These are phyloP conservation scores for Ptychochromis oligacanthus DNA, from an alignment of 2,113 vertebrate species.

Conservation along the genomic window DNA sequence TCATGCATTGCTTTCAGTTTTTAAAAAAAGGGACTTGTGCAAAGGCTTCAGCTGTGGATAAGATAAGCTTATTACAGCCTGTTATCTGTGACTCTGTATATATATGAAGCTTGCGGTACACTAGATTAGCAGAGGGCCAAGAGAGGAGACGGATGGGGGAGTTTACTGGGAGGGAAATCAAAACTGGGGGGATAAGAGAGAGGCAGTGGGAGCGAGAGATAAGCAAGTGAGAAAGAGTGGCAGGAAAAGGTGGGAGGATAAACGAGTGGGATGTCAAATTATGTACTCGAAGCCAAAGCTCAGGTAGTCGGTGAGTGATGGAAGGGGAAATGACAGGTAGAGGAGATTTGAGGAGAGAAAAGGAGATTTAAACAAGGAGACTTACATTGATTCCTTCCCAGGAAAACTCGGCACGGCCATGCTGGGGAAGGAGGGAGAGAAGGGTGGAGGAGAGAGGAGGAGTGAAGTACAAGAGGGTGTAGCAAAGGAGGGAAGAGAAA, in stretches of 20 bases:
- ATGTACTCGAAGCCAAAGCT: constrained; percentile 24
- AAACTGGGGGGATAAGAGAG: constrained; percentile 10
- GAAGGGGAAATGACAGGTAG: background rate
- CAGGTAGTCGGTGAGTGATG: constrained; percentile 34
- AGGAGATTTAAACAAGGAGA: constrained; percentile 63
- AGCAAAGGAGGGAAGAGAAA: constrained; percentile 14
- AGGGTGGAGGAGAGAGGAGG: background rate
- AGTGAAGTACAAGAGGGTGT: background rate
- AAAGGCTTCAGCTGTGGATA: constrained; percentile 27
- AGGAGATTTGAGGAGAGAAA: background rate
- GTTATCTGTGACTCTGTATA: constrained; percentile 56
- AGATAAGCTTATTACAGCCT: constrained; percentile 64
- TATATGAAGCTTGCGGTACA: constrained; percentile 44
- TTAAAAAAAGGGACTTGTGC: constrained; percentile 23
- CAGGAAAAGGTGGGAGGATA: constrained; percentile 18
- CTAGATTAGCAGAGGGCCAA: constrained; percentile 49
- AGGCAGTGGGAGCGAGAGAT: constrained; percentile 25
- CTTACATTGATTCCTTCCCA: constrained; percentile 99
- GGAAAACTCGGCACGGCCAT: constrained; percentile 93
- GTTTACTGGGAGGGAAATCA: constrained; percentile 12
- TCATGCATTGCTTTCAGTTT: background rate
- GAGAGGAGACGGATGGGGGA: constrained; percentile 18
- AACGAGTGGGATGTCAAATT: constrained; percentile 36
- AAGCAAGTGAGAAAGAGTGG: constrained; percentile 22
- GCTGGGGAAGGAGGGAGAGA: constrained; percentile 78